Conservation (phyloP, 2,113 vertebrate species). For the Syngnathus floridae region DNA sequence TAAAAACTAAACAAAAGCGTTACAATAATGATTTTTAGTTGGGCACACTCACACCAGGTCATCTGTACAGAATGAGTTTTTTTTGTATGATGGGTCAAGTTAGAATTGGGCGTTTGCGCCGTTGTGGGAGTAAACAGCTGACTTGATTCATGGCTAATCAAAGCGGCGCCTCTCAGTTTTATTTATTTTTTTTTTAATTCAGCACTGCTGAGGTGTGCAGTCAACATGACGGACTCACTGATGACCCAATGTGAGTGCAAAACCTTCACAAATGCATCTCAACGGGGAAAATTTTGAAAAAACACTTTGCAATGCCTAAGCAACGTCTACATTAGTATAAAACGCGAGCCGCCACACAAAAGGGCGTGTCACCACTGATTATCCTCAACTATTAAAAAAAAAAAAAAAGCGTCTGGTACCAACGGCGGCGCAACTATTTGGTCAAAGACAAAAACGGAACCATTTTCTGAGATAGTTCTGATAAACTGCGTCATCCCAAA, state of each 20-base stretch:
- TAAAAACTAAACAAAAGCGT: conserved; percentile 45
- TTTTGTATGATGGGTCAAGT: no score
- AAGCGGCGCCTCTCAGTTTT: no score
- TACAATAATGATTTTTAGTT: conserved; percentile 5
- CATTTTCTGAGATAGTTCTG: neutral
- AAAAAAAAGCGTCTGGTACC: neutral
- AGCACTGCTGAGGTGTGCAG: no score
- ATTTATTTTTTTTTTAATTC: no score
- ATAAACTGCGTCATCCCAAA: conserved; percentile 1
- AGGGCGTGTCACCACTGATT: neutral
- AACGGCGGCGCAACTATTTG: neutral
- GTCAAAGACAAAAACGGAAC: neutral
- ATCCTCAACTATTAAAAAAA: neutral
- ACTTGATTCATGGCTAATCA: no score
- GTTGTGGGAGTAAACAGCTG: no score
- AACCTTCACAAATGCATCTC: neutral
- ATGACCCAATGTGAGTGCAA: no score
- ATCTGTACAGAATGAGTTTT: neutral
- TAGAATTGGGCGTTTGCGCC: no score
- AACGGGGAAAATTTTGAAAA: no score
- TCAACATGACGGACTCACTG: no score
- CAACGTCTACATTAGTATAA: neutral
- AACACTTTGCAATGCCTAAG: neutral
- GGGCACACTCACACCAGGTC: neutral
- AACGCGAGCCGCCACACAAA: neutral